Percentiles rank a stretch among this genome's conserved stretches.
Conservation (phyloP, 2,888 invertebrate genomes). For the Trichogramma evanescens region DNA sequence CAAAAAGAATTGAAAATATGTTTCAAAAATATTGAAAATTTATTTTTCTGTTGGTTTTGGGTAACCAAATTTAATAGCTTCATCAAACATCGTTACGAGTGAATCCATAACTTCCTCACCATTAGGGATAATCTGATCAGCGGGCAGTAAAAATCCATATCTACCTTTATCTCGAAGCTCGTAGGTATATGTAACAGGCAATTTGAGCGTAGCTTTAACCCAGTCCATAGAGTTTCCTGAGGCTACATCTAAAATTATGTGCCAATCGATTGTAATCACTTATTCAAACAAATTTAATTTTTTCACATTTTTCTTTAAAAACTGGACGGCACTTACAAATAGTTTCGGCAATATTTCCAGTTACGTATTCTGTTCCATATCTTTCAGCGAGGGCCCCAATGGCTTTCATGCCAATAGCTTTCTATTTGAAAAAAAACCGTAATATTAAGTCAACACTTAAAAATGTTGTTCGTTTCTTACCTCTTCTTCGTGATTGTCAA, state of each 20-base stretch:
- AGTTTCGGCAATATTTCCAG: slow-evolving; percentile 55
- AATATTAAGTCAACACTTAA: background rate
- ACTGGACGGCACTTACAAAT: slow-evolving; percentile 48
- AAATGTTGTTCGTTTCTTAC: slow-evolving; percentile 39
- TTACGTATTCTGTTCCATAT: slow-evolving; percentile 56
- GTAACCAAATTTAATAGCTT: slow-evolving; percentile 31
- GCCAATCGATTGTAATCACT: background rate
- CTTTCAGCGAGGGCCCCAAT: slow-evolving; percentile 51
- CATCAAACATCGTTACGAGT: slow-evolving; percentile 47
- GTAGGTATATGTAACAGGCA: slow-evolving; percentile 63
- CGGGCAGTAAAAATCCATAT: slow-evolving; percentile 64
- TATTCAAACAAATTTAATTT: background rate
- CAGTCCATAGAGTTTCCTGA: slow-evolving; percentile 69
- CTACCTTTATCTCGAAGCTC: slow-evolving; percentile 60
- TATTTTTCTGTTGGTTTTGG: slow-evolving; percentile 18
- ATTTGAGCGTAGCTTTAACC: slow-evolving; percentile 61
- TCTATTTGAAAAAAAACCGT: slow-evolving; percentile 41
- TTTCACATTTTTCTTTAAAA: background rate
- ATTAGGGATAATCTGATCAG: slow-evolving; percentile 59
- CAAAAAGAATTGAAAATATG: background rate
- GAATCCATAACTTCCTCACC: slow-evolving; percentile 60
- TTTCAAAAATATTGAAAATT: background rate
- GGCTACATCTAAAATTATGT: slow-evolving; percentile 52
- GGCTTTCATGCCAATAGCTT: slow-evolving; percentile 41
- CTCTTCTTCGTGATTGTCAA: slow-evolving; percentile 56